Evolutionary conservation across 2,113 vertebrate species (phyloP).

Genomic region (Gracilinanus agilis): DNA sequence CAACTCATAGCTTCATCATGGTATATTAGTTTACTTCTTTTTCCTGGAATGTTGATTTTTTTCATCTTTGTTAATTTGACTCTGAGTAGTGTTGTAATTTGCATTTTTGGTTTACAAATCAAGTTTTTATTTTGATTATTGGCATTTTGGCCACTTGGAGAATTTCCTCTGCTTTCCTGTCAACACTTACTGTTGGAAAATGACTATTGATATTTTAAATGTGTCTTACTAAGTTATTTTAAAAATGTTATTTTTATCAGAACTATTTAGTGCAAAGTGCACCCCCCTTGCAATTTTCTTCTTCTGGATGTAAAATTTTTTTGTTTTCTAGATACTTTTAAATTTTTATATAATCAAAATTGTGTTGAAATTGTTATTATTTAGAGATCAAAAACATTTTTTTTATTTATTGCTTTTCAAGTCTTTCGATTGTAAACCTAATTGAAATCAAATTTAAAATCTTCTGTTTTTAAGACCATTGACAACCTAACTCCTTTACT

Average conservation of each 20-base stretch:
- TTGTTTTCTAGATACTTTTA: neutral
- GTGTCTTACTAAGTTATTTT: neutral
- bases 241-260: neutral
- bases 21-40: neutral
- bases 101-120: too few relatives aligned
- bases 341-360: too few relatives aligned
- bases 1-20: neutral
- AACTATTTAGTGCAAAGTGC: neutral
- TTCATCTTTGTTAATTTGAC: neutral
- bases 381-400: too few relatives aligned
- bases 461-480: too few relatives aligned
- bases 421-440: too few relatives aligned
- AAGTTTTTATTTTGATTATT: neutral
- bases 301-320: too few relatives aligned
- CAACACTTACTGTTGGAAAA: neutral
- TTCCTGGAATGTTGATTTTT: neutral
- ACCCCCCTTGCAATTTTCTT: neutral
- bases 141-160: neutral
- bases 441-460: too few relatives aligned
- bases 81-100: neutral
- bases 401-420: too few relatives aligned
- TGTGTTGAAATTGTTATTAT: too few relatives aligned
- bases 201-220: neutral
- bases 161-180: neutral
- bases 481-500: too few relatives aligned